Evolutionary conservation across 1,140 invertebrate species (phyloP).

Genomic region (Copidosoma floridanum): DNA sequence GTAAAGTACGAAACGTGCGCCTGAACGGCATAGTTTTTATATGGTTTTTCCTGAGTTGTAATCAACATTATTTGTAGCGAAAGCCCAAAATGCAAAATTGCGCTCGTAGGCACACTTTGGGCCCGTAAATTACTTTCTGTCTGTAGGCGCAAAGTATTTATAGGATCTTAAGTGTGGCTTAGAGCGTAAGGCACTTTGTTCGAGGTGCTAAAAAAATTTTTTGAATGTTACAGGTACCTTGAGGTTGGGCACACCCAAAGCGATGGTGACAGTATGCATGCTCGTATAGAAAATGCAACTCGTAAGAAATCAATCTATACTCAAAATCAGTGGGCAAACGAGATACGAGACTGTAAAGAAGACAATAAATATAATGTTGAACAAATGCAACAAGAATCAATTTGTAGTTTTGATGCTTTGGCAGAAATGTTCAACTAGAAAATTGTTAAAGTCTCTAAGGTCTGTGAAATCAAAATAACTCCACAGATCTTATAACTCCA

Average conservation of each 20-base stretch:
- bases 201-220: too few relatives aligned
- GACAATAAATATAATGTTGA: neutral
- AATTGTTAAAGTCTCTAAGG: neutral
- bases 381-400: neutral
- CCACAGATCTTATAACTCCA: neutral
- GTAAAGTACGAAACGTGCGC: too few relatives aligned
- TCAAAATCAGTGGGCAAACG: constrained; percentile 10
- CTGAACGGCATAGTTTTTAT: too few relatives aligned
- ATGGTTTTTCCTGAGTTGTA: too few relatives aligned
- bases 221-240: constrained; percentile 36
- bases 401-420: neutral
- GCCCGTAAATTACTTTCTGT: too few relatives aligned
- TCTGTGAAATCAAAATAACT: neutral
- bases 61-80: too few relatives aligned
- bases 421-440: neutral
- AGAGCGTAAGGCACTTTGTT: too few relatives aligned
- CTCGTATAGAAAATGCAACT: constrained; percentile 33
- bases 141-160: too few relatives aligned
- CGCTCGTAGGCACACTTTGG: too few relatives aligned
- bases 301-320: constrained; percentile 15
- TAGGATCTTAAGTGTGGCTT: too few relatives aligned
- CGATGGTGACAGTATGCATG: constrained; percentile 40
- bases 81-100: too few relatives aligned
- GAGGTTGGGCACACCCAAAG: constrained; percentile 38
- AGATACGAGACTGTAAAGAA: constrained; percentile 1